Conservation (phyloP, 2,797 vertebrate genomes). For the Betta splendens region DNA sequence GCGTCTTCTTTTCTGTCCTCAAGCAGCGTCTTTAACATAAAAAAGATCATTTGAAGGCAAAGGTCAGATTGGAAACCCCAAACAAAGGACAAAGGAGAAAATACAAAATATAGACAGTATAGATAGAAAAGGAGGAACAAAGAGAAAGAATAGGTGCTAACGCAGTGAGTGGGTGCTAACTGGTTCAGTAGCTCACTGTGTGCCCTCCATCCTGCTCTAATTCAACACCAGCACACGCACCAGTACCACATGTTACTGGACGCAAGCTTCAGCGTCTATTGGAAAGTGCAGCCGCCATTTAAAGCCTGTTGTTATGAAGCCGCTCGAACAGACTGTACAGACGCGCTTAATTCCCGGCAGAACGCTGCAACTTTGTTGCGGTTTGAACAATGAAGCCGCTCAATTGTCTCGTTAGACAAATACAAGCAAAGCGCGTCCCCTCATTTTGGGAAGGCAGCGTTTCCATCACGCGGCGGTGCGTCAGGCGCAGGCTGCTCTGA, state of each 20-base stretch:
- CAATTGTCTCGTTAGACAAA: not conserved
- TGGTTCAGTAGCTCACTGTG: not conserved
- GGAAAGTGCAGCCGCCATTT: not conserved
- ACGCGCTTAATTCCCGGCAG: not conserved
- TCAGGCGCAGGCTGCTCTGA: slow-evolving; percentile 2
- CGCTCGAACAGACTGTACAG: not conserved
- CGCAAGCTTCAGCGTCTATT: slow-evolving; percentile 8
- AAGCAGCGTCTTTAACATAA: slow-evolving; percentile 18
- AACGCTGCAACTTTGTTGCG: not conserved
- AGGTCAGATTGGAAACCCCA: slow-evolving; percentile 3
- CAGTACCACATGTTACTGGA: not conserved
- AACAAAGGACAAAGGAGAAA: not conserved
- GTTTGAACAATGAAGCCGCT: not conserved
- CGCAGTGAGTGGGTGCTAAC: not conserved
- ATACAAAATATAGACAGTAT: not conserved
- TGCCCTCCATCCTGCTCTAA: not conserved
- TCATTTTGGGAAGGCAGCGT: slow-evolving; percentile 3
- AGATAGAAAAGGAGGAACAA: slow-evolving; percentile 2
- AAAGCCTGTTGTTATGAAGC: not conserved
- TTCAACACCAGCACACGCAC: not conserved
- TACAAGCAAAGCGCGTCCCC: slow-evolving; percentile 6
- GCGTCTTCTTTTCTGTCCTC: slow-evolving; percentile 10
- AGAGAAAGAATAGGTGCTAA: not conserved
- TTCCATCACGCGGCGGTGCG: not conserved
- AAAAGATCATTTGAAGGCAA: not conserved